Evolutionary conservation across 1,140 invertebrate species (phyloP), one percentile per base, ranked within the genome.

Genomic region (Megalonaias nervosa): DNA sequence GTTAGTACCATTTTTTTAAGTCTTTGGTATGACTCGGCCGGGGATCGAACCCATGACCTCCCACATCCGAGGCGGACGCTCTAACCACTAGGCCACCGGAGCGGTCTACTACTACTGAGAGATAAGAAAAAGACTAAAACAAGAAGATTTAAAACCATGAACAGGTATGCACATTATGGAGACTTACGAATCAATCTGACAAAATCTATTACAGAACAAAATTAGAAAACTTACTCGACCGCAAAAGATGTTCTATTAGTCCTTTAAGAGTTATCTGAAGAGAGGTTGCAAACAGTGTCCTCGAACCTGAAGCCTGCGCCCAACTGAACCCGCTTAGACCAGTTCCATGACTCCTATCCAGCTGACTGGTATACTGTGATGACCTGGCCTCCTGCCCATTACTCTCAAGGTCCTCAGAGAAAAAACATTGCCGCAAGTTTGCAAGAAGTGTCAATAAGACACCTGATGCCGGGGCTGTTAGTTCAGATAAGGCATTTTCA

Each of bases 231-330:
- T 87, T 77, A 92, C 91, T 91, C 67, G 91, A 91, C 83, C 87
- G 89, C 13, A 92, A 79, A 48, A 93, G 91, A 86, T 93, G 92
- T 59, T 92, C 91, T 31, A 93, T 84, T 13, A 93, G 79, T 21
- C 91, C 91, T 71, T 89, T 89, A 15, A 93, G 84, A n/a, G 93
- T 91, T 23, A 92, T 87, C 73, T 92, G 90, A 11, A 93, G 81
- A n/a, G 92, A 91, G 38, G 91, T 88, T 48, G 87, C 85, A 82
- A 90, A 89, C 58, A 84, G 74, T 19, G 86, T 89, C 19, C 86
- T 81, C 21, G 87, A 85, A 3, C 88, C 81, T 48, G 70, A 67
- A 75, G 79, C 81, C 80, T 81, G 81, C 11, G 79, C 71, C 17
- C 77, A 75, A 14, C 81, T 71, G 48, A 66, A 60, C 38, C 71